A percentile compares a stretch with the other conserved stretches of the same genome.
Evolutionary conservation across 2,797 vertebrate genomes (phyloP).

Genomic region (Clarias fuscus): DNA sequence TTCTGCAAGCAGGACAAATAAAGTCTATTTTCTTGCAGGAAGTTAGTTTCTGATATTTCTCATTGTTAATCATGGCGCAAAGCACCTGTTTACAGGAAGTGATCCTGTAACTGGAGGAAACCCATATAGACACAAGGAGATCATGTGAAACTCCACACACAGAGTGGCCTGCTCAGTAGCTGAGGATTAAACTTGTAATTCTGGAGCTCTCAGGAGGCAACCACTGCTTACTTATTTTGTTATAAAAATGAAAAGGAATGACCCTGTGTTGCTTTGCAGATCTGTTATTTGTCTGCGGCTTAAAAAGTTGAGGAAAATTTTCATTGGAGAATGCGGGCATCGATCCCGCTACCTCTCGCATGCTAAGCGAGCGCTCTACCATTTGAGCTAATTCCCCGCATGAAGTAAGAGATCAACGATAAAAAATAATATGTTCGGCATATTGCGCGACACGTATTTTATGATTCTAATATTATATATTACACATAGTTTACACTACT

Average conservation of each 20-base stretch:
- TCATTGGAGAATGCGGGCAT: constrained; percentile 37
- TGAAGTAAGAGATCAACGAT: too few relatives aligned
- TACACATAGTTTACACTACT: too few relatives aligned
- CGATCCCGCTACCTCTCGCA: constrained; percentile 46
- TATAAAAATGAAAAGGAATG: background rate
- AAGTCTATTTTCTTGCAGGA: constrained; percentile 36
- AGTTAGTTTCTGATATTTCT: background rate
- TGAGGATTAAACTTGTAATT: background rate
- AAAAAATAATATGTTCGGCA: too few relatives aligned
- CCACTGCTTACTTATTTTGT: background rate
- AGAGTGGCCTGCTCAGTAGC: background rate
- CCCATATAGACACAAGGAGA: background rate
- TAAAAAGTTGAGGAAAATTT: background rate
- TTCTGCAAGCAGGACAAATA: constrained; percentile 30
- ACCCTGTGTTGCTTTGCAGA: background rate
- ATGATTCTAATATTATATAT: too few relatives aligned
- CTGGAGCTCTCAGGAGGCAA: background rate
- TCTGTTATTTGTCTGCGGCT: too few relatives aligned
- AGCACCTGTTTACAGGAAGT: background rate
- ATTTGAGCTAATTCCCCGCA: constrained; percentile 38
- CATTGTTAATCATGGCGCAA: background rate
- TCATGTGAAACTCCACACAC: background rate
- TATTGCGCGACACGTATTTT: too few relatives aligned
- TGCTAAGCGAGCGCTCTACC: constrained; percentile 7
- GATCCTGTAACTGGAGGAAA: background rate